phyloP scores from a whole-genome alignment of 2,113 vertebrate genomes.

The Anhinga anhinga region DNA sequence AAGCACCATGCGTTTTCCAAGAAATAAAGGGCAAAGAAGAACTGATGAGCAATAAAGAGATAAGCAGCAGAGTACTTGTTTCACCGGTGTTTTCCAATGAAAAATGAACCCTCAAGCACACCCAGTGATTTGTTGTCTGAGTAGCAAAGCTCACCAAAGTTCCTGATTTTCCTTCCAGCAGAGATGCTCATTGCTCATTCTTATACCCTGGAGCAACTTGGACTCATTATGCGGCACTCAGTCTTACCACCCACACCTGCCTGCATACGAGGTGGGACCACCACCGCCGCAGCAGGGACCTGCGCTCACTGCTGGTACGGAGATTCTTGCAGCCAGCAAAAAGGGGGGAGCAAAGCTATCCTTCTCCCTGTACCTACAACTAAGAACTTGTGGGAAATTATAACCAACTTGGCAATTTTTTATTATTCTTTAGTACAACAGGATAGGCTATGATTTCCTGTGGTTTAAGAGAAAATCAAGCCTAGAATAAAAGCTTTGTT shows the following conservation, averaged over 20 bases:
- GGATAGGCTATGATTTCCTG: background rate
- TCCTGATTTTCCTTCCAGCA: conserved; percentile 32
- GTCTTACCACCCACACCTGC: background rate
- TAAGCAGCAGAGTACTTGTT: background rate
- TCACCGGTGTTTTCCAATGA: background rate
- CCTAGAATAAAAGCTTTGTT: background rate
- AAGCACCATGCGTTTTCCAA: background rate
- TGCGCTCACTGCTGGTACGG: too few species aligned
- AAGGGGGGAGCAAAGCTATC: background rate
- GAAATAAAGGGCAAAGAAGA: conserved; percentile 1
- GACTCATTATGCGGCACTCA: background rate
- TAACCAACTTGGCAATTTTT: background rate
- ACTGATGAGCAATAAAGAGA: background rate
- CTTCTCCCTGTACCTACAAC: background rate
- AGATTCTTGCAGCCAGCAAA: background rate
- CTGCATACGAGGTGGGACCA: background rate
- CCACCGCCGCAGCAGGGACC: too few species aligned
- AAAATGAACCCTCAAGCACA: background rate
- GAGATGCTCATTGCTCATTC: conserved; percentile 34
- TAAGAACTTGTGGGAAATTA: background rate
- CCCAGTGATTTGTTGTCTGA: background rate
- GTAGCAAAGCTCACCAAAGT: conserved; percentile 17
- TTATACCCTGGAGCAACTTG: background rate
- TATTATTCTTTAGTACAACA: background rate
- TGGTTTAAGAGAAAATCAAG: background rate